Evolutionary conservation across 2,113 vertebrate genomes (phyloP).

Genomic region (Theropithecus gelada): DNA sequence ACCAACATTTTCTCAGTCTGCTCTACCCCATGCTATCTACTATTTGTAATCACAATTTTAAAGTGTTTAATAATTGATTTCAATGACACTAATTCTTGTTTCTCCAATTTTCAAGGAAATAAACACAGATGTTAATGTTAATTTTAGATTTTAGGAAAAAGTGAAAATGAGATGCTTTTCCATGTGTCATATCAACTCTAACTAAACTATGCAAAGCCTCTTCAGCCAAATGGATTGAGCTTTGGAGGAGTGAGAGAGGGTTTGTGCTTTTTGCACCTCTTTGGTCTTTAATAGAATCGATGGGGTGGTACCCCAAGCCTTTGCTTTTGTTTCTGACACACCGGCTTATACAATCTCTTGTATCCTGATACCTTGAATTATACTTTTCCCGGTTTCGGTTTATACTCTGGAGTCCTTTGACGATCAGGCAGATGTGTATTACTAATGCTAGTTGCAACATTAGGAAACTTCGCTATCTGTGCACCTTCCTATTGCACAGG

Average conservation of each 20-base stretch:
- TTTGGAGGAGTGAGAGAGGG: background rate
- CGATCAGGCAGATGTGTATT: background rate
- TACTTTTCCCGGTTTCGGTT: background rate
- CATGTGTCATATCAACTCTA: background rate
- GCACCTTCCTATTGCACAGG: background rate
- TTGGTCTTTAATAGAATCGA: background rate
- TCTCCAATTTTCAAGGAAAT: conserved; percentile 17
- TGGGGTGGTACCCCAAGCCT: background rate
- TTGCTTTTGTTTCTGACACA: background rate
- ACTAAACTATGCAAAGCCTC: background rate
- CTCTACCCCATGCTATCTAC: background rate
- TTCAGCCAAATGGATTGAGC: background rate
- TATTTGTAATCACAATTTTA: background rate
- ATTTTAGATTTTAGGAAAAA: background rate
- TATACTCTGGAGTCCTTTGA: background rate
- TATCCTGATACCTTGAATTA: background rate
- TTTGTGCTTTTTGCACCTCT: background rate
- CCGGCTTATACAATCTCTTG: background rate
- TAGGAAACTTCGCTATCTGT: background rate
- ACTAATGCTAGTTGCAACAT: background rate
- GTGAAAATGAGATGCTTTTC: background rate
- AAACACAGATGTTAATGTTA: background rate
- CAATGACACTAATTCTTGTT: background rate
- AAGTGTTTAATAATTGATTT: background rate
- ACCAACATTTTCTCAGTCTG: background rate